Conservation (phyloP, 2,888 invertebrate species). For the Nasonia oneida region DNA sequence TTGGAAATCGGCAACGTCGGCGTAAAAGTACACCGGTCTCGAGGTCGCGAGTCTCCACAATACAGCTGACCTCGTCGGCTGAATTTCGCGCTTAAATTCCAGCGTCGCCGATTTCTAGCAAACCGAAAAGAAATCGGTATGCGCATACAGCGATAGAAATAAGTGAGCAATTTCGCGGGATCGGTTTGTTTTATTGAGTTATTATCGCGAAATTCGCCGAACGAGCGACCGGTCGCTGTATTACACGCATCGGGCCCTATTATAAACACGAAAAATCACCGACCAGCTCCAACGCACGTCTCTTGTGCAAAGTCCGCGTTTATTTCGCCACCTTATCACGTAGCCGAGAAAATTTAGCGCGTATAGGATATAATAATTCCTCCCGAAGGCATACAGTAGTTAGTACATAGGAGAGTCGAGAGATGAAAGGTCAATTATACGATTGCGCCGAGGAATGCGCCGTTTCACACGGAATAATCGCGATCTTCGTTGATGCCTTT, state of each 20-base stretch:
- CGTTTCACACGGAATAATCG: conserved; percentile 11
- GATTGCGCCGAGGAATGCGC: background rate
- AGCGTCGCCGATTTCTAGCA: background rate
- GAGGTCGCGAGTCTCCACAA: conserved; percentile 18
- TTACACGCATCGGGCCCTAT: no score
- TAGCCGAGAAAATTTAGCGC: background rate
- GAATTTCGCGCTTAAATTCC: conserved; percentile 21
- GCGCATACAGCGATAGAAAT: background rate
- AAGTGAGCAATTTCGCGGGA: background rate
- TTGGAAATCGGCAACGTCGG: background rate
- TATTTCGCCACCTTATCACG: background rate
- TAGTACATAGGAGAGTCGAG: background rate
- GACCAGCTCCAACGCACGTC: background rate
- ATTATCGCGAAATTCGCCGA: background rate
- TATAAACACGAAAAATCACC: no score
- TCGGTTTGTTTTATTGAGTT: conserved; percentile 10
- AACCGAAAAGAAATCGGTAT: conserved; percentile 1
- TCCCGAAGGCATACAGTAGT: background rate
- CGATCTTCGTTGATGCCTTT: conserved; percentile 8
- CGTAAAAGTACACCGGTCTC: conserved; percentile 28
- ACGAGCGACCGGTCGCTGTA: background rate
- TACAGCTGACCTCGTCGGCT: conserved; percentile 27
- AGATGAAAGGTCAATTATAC: conserved; percentile 19
- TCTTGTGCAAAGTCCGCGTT: background rate
- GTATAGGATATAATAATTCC: background rate